Conservation (phyloP, 2,113 vertebrate species). For the Peromyscus maniculatus region DNA sequence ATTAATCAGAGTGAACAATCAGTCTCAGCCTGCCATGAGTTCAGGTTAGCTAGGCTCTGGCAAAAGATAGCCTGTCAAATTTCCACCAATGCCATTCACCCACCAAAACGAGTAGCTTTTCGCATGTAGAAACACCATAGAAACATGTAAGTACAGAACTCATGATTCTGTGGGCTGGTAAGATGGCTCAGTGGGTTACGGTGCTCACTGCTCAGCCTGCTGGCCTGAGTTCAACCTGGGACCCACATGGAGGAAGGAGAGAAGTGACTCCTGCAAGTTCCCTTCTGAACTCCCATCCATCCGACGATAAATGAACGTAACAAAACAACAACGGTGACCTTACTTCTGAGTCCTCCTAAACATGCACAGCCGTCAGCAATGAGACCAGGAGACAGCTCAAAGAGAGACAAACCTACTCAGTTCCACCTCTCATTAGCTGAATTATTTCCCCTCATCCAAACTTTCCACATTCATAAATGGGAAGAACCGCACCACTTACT, state of each 20-base stretch:
- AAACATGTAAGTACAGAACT: neutral
- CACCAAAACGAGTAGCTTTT: slow-evolving; percentile 12
- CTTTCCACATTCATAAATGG: slow-evolving; percentile 24
- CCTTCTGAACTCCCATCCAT: neutral
- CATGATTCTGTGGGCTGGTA: neutral
- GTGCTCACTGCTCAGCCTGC: neutral
- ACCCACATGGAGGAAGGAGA: neutral
- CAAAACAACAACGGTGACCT: neutral
- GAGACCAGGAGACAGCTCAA: neutral
- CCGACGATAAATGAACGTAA: neutral
- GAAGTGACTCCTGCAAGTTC: neutral
- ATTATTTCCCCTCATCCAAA: slow-evolving; percentile 7
- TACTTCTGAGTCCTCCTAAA: neutral
- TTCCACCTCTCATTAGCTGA: neutral
- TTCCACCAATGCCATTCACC: slow-evolving; percentile 14
- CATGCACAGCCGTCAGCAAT: neutral
- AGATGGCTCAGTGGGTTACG: neutral
- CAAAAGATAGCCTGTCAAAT: slow-evolving; percentile 36
- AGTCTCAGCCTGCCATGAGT: neutral
- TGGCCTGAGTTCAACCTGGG: neutral
- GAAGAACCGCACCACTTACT: neutral
- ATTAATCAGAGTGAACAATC: neutral
- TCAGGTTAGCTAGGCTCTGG: neutral
- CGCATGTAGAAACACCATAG: neutral
- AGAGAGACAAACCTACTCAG: neutral